phyloP scores from a whole-genome alignment of 1,140 invertebrate genomes.

The Drosophila pseudoobscura region DNA sequence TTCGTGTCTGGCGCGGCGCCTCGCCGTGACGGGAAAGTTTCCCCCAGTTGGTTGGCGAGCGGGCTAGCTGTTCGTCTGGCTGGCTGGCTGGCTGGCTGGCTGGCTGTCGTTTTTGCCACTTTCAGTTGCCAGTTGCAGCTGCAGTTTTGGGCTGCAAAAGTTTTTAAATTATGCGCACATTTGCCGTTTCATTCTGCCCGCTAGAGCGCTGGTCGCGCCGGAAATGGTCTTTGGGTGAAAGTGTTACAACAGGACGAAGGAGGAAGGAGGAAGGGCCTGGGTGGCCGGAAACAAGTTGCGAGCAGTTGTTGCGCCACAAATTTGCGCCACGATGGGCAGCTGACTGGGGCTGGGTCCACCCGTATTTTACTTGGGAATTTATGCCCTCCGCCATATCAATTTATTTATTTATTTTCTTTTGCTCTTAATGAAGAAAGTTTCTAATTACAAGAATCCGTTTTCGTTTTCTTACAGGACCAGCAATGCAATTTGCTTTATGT shows the following conservation, averaged over 20 bases:
- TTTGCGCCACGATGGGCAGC: constrained; percentile 22
- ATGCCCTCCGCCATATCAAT: constrained; percentile 69
- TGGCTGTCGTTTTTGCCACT: constrained; percentile 41
- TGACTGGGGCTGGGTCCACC: constrained; percentile 1
- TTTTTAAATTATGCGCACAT: constrained; percentile 81
- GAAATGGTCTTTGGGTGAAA: constrained; percentile 79
- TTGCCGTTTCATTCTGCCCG: constrained; percentile 61
- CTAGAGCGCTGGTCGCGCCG: constrained; percentile 54
- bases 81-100: constrained; percentile 29
- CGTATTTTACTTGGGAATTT: constrained; percentile 55
- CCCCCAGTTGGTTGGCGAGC: constrained; percentile 7
- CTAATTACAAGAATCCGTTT: constrained; percentile 62
- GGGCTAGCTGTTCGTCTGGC: constrained; percentile 29
- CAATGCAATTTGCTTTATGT: constrained; percentile 77
- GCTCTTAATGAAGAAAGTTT: constrained; percentile 78
- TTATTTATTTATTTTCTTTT: constrained; percentile 75
- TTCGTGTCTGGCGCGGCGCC: constrained; percentile 67
- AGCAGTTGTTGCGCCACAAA: constrained; percentile 69
- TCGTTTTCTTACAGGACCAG: constrained; percentile 44
- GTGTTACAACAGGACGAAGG: constrained; percentile 53
- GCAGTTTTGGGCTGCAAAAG: constrained; percentile 57
- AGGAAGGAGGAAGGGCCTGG: constrained; percentile 8
- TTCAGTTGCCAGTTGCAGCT: constrained; percentile 74
- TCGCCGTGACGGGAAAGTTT: constrained; percentile 54
- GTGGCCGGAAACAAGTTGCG: constrained; percentile 54